These are phyloP conservation scores for Bucorvus abyssinicus DNA, from an alignment of 2,797 vertebrate species.

Conservation along the genomic window DNA sequence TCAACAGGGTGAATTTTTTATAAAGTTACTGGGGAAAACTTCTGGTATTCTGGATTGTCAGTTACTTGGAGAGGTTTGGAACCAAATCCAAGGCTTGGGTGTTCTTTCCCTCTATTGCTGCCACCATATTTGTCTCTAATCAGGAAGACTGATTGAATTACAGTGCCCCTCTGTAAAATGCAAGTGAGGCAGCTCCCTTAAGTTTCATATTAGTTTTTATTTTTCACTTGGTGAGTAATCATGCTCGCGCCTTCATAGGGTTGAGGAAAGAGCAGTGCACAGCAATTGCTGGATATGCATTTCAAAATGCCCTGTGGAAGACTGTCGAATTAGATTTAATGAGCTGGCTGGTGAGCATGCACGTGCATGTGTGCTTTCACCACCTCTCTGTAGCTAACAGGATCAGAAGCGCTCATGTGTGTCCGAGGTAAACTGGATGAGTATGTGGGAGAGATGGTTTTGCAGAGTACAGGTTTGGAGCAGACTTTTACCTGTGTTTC, in stretches of 20 bases:
- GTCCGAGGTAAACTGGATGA: neutral
- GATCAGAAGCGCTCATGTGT: constrained; percentile 13
- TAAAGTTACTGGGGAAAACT: neutral
- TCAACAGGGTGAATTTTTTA: neutral
- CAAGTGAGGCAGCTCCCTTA: neutral
- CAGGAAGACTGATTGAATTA: neutral
- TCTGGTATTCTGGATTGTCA: neutral
- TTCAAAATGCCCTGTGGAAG: constrained; percentile 38
- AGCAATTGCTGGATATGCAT: constrained; percentile 29
- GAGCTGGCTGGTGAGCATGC: constrained; percentile 29
- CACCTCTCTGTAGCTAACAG: neutral
- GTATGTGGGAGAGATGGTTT: constrained; percentile 1
- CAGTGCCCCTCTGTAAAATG: neutral
- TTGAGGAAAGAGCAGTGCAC: constrained; percentile 12
- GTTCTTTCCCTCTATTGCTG: neutral
- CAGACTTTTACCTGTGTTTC: neutral
- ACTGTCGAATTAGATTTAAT: constrained; percentile 48
- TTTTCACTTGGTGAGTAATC: constrained; percentile 32
- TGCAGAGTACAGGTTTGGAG: neutral
- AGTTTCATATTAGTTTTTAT: constrained; percentile 1
- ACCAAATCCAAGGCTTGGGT: neutral
- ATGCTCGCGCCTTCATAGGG: neutral
- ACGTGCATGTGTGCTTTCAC: constrained; percentile 19
- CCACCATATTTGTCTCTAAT: neutral
- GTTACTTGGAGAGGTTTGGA: neutral